Evolutionary conservation across 2,113 vertebrate genomes (phyloP).

Genomic region (Catharus minimus): DNA sequence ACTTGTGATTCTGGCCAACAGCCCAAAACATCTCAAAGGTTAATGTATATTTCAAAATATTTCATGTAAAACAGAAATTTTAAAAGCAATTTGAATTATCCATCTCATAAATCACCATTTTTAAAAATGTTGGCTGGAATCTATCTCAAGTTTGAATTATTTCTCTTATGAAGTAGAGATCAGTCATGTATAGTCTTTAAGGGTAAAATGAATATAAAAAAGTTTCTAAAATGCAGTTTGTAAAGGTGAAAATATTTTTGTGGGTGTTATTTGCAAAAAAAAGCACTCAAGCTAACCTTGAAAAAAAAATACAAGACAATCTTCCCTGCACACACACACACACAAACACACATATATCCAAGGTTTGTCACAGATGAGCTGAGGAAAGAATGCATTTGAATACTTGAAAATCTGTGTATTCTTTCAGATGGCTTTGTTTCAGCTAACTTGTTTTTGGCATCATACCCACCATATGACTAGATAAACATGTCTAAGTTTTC

Average conservation of each 20-base stretch:
- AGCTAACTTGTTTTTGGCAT: neutral
- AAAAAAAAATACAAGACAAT: neutral
- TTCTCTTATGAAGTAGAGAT: neutral
- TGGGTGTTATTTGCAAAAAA: neutral
- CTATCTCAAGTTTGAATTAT: neutral
- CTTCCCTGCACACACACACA: neutral
- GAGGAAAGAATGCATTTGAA: neutral
- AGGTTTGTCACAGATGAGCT: neutral
- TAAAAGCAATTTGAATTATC: conserved; percentile 15
- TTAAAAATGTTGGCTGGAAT: neutral
- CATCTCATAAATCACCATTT: neutral
- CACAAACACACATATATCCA: neutral
- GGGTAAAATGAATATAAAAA: neutral
- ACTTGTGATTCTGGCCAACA: neutral
- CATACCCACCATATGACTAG: neutral
- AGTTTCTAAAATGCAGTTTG: neutral
- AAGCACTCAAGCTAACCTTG: neutral
- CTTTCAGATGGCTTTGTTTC: conserved; percentile 27
- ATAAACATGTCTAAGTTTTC: neutral
- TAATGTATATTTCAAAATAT: conserved; percentile 13
- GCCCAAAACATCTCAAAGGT: neutral
- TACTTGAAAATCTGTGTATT: neutral
- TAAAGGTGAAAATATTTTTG: neutral
- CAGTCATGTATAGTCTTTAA: neutral
- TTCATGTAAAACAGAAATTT: neutral